These are phyloP conservation scores for Pinctada fucata DNA, from an alignment of 2,888 invertebrate species.

Conservation along the genomic window DNA sequence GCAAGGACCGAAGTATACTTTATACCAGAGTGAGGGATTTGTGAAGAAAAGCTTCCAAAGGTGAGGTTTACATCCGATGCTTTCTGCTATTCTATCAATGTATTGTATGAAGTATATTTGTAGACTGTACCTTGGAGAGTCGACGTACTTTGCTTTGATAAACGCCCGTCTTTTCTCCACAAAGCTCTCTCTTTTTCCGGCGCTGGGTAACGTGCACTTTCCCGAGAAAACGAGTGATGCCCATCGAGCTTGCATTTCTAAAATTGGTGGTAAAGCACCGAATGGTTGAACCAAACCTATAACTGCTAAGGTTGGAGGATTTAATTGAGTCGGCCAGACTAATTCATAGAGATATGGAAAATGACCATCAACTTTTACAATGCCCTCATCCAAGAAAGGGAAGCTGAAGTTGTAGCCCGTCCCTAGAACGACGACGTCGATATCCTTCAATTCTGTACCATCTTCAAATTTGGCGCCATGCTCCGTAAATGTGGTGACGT, in stretches of 20 bases:
- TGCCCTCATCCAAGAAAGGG: slow-evolving; percentile 53
- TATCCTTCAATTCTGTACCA: slow-evolving; percentile 45
- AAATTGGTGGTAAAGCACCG: slow-evolving; percentile 55
- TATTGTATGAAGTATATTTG: slow-evolving; percentile 59
- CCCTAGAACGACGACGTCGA: slow-evolving; percentile 56
- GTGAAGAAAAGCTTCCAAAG: slow-evolving; percentile 52
- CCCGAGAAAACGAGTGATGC: slow-evolving; percentile 53
- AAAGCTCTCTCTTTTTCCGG: slow-evolving; percentile 23
- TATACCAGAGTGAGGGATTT: slow-evolving; percentile 50
- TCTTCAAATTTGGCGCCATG: slow-evolving; percentile 52
- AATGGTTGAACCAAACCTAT: slow-evolving; percentile 60
- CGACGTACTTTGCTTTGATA: slow-evolving; percentile 49
- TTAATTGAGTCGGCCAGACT: slow-evolving; percentile 51
- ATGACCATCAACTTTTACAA: slow-evolving; percentile 47
- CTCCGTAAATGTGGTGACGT: slow-evolving; percentile 52
- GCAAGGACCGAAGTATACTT: slow-evolving; percentile 48
- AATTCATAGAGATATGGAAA: slow-evolving; percentile 54
- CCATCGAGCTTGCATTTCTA: slow-evolving; percentile 58
- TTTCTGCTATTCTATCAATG: slow-evolving; percentile 46
- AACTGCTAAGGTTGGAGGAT: slow-evolving; percentile 53
- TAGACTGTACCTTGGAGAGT: slow-evolving; percentile 54
- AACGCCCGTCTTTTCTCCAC: slow-evolving; percentile 50
- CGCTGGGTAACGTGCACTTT: slow-evolving; percentile 46
- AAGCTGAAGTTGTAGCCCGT: slow-evolving; percentile 57
- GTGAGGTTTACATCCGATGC: slow-evolving; percentile 55